phyloP scores from a whole-genome alignment of 37 sponge, comb jelly and placozoan species.

The Haliclona indistincta region DNA sequence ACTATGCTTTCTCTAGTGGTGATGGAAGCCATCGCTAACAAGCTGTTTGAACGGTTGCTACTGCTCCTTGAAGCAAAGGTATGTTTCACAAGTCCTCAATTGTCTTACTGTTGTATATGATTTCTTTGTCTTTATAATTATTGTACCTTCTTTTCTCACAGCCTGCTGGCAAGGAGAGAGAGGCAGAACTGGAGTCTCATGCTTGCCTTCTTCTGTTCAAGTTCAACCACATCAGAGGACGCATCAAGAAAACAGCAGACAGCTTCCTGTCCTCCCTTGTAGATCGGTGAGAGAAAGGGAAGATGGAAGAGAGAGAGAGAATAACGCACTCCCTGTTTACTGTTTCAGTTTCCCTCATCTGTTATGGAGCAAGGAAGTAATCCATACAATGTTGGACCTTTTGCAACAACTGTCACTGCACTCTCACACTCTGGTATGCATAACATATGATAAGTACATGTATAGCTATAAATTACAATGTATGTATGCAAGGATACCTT shows the following conservation, averaged over 20 bases:
- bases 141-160: constrained; percentile 2
- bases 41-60: constrained; percentile 57
- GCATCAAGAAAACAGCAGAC: constrained; percentile 73
- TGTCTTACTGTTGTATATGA: background rate
- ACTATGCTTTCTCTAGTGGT: too few species aligned
- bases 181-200: constrained; percentile 53
- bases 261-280: constrained; percentile 57
- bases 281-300: constrained; percentile 44
- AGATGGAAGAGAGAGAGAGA: background rate
- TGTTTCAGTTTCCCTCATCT: constrained; percentile 66
- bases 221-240: constrained; percentile 66
- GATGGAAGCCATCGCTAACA: constrained; percentile 68
- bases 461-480: background rate
- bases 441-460: too few species aligned
- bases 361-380: constrained; percentile 62
- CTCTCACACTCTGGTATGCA: constrained; percentile 27
- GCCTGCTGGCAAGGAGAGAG: constrained; percentile 40
- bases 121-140: background rate
- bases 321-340: background rate
- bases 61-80: constrained; percentile 62
- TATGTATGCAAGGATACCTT: constrained; percentile 12
- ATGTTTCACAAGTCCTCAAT: constrained; percentile 4
- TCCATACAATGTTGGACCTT: constrained; percentile 70
- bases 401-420: constrained; percentile 56
- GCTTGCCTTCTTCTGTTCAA: constrained; percentile 70